Conservation (phyloP, 2,888 invertebrate genomes). For the Orchestes rusci region DNA sequence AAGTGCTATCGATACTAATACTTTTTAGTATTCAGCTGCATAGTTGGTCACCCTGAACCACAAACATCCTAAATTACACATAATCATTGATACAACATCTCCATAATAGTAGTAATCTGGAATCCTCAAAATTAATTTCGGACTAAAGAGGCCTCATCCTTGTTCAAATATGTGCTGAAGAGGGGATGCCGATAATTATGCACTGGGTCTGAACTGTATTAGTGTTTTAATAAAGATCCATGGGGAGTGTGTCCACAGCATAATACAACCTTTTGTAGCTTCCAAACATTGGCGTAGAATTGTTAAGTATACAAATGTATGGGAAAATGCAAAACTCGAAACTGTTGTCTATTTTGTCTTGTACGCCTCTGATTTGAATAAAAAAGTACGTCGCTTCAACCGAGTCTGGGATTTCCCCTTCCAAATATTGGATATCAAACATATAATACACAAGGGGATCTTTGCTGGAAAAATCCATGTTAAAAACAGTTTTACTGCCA, state of each 20-base stretch:
- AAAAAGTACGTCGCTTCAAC: slow-evolving; percentile 14
- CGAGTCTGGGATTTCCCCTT: slow-evolving; percentile 24
- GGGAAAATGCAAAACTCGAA: no score
- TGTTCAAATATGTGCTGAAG: slow-evolving; percentile 25
- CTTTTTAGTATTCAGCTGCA: no score
- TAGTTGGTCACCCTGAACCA: no score
- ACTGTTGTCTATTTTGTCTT: no score
- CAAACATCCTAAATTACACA: no score
- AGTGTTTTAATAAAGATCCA: slow-evolving; percentile 36
- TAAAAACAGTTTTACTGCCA: slow-evolving; percentile 9
- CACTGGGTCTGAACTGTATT: slow-evolving; percentile 22
- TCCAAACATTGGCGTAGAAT: slow-evolving; percentile 9
- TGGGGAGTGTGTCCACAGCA: slow-evolving; percentile 32
- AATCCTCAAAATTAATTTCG: slow-evolving; percentile 23
- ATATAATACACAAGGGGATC: slow-evolving; percentile 31
- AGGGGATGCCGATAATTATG: slow-evolving; percentile 27
- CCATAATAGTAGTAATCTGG: no score
- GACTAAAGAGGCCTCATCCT: slow-evolving; percentile 14
- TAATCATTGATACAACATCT: no score
- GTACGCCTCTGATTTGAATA: no score
- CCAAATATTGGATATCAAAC: slow-evolving; percentile 36
- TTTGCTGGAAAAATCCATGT: slow-evolving; percentile 23
- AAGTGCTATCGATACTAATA: no score
- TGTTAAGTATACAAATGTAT: no score
- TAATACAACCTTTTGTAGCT: slow-evolving; percentile 34